These are phyloP conservation scores for Mythimna pallens DNA, from an alignment of 2,888 invertebrate species.

Conservation along the genomic window DNA sequence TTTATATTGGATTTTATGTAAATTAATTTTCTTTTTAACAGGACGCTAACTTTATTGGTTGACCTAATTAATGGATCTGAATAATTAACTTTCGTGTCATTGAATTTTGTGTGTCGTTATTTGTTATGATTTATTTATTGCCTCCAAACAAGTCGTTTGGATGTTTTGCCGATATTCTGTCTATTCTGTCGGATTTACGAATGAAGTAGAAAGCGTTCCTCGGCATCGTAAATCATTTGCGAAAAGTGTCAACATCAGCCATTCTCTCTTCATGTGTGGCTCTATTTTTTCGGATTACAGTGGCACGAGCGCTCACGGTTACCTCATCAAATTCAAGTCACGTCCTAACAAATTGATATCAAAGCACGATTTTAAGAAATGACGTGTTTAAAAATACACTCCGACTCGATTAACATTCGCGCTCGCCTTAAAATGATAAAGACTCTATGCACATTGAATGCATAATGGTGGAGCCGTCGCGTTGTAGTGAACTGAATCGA, in stretches of 20 bases:
- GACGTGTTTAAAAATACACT: constrained; percentile 82
- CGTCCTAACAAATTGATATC: constrained; percentile 83
- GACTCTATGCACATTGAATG: constrained; percentile 71
- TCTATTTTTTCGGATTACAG: constrained; percentile 45
- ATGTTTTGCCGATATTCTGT: neutral
- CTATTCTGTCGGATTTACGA: neutral
- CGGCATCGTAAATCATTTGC: constrained; percentile 23
- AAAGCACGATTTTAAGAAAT: constrained; percentile 84
- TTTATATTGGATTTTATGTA: constrained; percentile 12
- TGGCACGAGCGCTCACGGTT: constrained; percentile 69
- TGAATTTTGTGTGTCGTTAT: neutral
- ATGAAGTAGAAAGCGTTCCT: constrained; percentile 9
- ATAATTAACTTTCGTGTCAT: constrained; percentile 13
- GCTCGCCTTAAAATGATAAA: constrained; percentile 77
- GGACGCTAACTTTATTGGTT: constrained; percentile 14
- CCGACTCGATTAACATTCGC: constrained; percentile 75
- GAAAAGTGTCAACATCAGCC: constrained; percentile 24
- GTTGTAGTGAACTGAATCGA: constrained; percentile 57
- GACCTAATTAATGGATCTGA: neutral
- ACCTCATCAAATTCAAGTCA: constrained; percentile 75
- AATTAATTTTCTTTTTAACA: constrained; percentile 13
- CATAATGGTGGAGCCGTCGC: constrained; percentile 63
- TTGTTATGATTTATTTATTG: constrained; percentile 1
- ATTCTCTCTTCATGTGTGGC: constrained; percentile 34
- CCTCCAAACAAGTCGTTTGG: neutral